Conservation (phyloP, 2,113 vertebrate genomes). For the Nerophis lumbriciformis region DNA sequence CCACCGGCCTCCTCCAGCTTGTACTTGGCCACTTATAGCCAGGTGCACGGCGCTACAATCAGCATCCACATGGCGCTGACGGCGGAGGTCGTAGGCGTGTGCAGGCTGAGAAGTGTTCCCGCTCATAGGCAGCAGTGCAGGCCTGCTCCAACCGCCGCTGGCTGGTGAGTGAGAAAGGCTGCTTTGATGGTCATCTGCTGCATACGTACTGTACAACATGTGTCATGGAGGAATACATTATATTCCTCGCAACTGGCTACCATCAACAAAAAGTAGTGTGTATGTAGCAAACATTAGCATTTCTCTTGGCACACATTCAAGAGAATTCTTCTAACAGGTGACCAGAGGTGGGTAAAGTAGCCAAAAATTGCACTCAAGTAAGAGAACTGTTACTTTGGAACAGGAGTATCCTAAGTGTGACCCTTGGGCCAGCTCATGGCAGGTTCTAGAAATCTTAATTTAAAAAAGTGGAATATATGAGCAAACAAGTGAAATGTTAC, state of each 20-base stretch:
- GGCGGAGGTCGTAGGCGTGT: conserved; percentile 68
- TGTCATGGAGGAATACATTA: conserved; percentile 10
- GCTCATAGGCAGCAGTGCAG: conserved; percentile 74
- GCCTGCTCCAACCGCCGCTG: conserved; percentile 72
- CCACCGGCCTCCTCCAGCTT: conserved; percentile 48
- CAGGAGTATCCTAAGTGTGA: too few relatives aligned
- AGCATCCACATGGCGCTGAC: conserved; percentile 63
- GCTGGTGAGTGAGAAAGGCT: conserved; percentile 63
- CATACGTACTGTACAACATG: not conserved
- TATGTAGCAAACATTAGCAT: too few relatives aligned
- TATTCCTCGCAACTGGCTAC: conserved; percentile 8
- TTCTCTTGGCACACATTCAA: not conserved
- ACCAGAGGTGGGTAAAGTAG: not conserved
- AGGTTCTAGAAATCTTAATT: too few relatives aligned
- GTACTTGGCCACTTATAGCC: not conserved
- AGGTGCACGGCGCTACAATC: conserved; percentile 61
- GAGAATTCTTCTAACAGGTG: too few relatives aligned
- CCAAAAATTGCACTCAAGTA: too few relatives aligned
- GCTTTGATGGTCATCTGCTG: conserved; percentile 15
- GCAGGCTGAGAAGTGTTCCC: conserved; percentile 70
- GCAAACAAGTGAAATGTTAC: too few relatives aligned
- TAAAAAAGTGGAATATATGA: too few relatives aligned
- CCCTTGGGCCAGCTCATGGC: too few relatives aligned
- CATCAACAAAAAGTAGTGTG: not conserved
- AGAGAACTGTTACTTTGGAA: too few relatives aligned